A percentile compares a stretch with the other conserved stretches of the same genome.
Conservation (phyloP, 1,140 invertebrate species). For the Drosophila azteca region DNA sequence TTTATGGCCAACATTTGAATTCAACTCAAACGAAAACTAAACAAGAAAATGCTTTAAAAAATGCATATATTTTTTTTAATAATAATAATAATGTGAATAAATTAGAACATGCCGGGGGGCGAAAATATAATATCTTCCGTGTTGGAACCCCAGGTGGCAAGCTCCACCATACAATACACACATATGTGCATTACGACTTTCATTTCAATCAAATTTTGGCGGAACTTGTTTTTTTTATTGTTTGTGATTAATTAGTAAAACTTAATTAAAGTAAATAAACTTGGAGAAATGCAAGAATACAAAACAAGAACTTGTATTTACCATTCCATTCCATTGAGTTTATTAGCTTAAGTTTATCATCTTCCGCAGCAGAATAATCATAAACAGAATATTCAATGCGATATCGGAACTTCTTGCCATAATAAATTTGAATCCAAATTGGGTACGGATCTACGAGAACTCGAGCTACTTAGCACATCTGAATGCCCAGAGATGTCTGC, state of each 20-base stretch:
- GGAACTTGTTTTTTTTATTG: neutral
- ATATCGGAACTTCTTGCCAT: conserved; percentile 36
- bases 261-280: neutral
- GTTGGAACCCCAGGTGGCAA: conserved; percentile 26
- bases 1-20: conserved; percentile 37
- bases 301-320: conserved; percentile 17
- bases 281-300: conserved; percentile 20
- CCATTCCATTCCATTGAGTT: conserved; percentile 5
- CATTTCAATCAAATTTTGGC: neutral
- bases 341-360: neutral
- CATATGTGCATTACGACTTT: neutral
- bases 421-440: conserved; percentile 45
- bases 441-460: conserved; percentile 44
- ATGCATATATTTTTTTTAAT: conserved; percentile 15
- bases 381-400: neutral
- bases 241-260: conserved; percentile 9
- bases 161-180: neutral
- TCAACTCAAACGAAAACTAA: conserved; percentile 2
- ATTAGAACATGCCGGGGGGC: conserved; percentile 25
- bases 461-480: conserved; percentile 48
- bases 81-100: conserved; percentile 33
- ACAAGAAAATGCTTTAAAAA: conserved; percentile 37
- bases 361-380: conserved; percentile 22
- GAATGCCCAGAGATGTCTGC: no score
- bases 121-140: conserved; percentile 39